A percentile compares a stretch with the other conserved stretches of the same genome.
phyloP scores from a whole-genome alignment of 2,113 vertebrate genomes.

The Lepus europaeus region DNA sequence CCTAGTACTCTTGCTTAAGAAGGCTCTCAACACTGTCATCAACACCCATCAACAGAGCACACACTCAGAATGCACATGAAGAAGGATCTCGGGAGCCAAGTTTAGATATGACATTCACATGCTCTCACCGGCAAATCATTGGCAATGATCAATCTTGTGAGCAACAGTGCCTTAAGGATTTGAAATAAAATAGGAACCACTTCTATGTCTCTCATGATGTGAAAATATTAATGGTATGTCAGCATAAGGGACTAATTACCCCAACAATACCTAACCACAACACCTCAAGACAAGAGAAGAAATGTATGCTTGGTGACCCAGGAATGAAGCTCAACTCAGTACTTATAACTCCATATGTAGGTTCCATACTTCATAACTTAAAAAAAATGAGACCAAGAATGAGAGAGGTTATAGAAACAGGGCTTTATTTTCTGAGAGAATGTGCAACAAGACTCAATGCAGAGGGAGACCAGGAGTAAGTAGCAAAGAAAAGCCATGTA shows the following conservation, averaged over 20 bases:
- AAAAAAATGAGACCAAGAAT: neutral
- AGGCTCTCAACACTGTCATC: neutral
- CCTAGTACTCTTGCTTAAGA: neutral
- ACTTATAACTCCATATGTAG: neutral
- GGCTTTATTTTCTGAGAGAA: neutral
- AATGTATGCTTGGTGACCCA: neutral
- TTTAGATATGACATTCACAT: neutral
- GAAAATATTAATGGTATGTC: neutral
- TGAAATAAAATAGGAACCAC: neutral
- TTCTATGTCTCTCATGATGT: neutral
- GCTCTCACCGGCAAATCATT: neutral
- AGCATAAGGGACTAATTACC: neutral
- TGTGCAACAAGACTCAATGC: neutral
- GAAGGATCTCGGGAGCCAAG: neutral
- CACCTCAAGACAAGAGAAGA: neutral
- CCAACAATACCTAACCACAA: neutral
- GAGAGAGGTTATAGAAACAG: neutral
- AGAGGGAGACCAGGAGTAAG: neutral
- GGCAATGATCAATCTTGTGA: neutral
- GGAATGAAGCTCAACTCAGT: neutral
- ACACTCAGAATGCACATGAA: neutral
- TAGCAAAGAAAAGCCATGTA: neutral
- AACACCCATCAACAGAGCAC: neutral
- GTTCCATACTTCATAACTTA: neutral
- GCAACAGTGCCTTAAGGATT: neutral